Base-by-base conservation (phyloP, 2,113 vertebrate species). In the Pedetes capensis region DNA sequence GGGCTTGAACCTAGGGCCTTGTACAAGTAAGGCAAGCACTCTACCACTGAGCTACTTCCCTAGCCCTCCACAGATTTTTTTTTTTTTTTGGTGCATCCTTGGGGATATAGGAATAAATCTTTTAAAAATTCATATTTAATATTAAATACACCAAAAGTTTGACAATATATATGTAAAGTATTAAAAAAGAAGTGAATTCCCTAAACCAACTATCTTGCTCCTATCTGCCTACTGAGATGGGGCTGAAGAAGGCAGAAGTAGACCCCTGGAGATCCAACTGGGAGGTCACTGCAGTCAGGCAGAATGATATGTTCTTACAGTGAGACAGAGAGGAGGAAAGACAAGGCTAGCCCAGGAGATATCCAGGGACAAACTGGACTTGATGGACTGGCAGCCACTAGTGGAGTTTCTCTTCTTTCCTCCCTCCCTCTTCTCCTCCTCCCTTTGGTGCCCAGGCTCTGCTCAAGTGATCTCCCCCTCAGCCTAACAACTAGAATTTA, bases 81-180 rank as follows among this genome's bases (percentile, higher is more conserved):
- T 14, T 51, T 51, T 51, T 51, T 51, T 51, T 8, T 51, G 51
- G 51, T 51, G 14, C 51, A n/a, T n/a, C n/a, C n/a, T 32, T 74
- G 51, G 23, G 42, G 44, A 57, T 87, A 74, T 10, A 90, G 39
- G 57, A 86, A 37, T 84, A 75, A 84, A 79, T 47, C 18, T n/a
- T 27, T 59, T 39, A 89, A 79, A 71, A 86, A 47, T 85, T 89
- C 83, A 91, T 81, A 89, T 57, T 95, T 83, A 90, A 55, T 23
- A 81, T 71, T 78, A 89, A 57, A 76, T 74, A 87, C 18, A 86
- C 39, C 42, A 49, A 74, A 84, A 84, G 68, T 18, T 74, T 79
- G 51, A 57, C 37, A 66, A 75, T 17, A 69, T 79, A 25, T 47
- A 78, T 42, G 14, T 87, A 75, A 90, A 95, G 39, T 16, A 44